Base-by-base conservation (phyloP, 2,113 vertebrate species). In the Ellobius talpinus region DNA sequence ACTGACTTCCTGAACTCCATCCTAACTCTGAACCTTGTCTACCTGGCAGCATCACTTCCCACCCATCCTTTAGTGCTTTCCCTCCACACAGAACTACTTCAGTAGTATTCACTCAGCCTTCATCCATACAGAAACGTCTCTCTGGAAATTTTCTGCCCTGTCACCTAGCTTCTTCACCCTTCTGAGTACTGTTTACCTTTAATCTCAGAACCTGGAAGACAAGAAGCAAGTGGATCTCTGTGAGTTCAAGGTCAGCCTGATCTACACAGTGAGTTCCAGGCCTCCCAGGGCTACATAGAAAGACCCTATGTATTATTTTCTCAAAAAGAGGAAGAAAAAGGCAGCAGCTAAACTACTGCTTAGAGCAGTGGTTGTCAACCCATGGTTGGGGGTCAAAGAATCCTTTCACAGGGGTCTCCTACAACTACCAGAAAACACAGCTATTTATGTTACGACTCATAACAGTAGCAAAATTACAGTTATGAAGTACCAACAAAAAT, bases 261-360 rank as follows among this genome's bases (percentile, higher is more conserved):
- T 14, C 78, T 81, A 24, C 33, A 52, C 17, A 55, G 78, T 50
- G 52, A 81, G 52, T 58, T 55, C 31, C 45, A 79, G 77, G 29
- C 13, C 19, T 70, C 31, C 24, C n/a, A 42, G 50, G 5, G 39
- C 36, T 58, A 89, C 24, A 89, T 0, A 89, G 33, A 55, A 39
- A 89, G 52, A 74, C 26, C 26, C 70, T 89, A 39, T 31, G 12
- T 58, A 85, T 42, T 42, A 24, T 29, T 63, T 42, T 84, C 47
- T 23, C 5, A 87, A 70, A 87, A 70, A 19, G 19, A 42, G 4
- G 7, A 14, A 88, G 47, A 21, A 14, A n/a, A 52, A 55, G 13
- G 77, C 90, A 97, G 82, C 19, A 90, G 45, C 14, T 87, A 95
- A 96, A 52, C 65, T 89, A 82, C 79, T 55, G 58, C 39, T 29